Base-by-base conservation (phyloP, 2,888 invertebrate genomes). In the Muscina levida region DNA sequence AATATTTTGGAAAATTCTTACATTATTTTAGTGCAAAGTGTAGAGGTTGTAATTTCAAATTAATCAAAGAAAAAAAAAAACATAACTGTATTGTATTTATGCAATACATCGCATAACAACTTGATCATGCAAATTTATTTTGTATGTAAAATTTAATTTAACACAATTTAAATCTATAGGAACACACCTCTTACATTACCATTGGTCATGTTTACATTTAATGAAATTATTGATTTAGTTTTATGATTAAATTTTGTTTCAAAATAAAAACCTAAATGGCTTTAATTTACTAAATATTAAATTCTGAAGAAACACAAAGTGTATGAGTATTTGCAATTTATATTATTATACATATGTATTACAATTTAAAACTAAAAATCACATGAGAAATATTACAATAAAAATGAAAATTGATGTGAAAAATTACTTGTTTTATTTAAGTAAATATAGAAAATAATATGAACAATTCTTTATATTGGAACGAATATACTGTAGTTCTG, bases 21-120 rank as follows among this genome's bases (percentile, higher is more conserved):
- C 95, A 95, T 95, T 95, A 95, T 93, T 95, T 95, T 95, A 94
- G 94, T 95, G 95, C 95, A 95, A 95, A 95, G 95, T 95, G 95
- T 95, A 95, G 95, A 95, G 94, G 95, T 95, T 95, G 94, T 95
- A 94, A 37, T 83, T 51, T 71, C 62, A 42, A 46, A 57, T 71
- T 62, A 59, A 73, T 48, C 31, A n/a, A 39, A 26, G 37, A 6
- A 66, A 0, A 72, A 37, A 53, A 19, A 74, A 57, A 67, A 53
- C 66, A 76, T 39, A 62, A 66, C 46, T 31, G 37, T 53, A 57
- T 57, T n/a, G 11, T 44, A 57, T 57, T 57, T 57, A 57, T 57
- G 15, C 31, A 57, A 57, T 57, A 31, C 15, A 31, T 57, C 37
- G 6, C 57, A 31, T 65, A n/a, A n/a, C n/a, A n/a, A n/a, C n/a